Conservation (phyloP, 2,113 vertebrate species). For the Sinocyclocheilus anshuiensis region DNA sequence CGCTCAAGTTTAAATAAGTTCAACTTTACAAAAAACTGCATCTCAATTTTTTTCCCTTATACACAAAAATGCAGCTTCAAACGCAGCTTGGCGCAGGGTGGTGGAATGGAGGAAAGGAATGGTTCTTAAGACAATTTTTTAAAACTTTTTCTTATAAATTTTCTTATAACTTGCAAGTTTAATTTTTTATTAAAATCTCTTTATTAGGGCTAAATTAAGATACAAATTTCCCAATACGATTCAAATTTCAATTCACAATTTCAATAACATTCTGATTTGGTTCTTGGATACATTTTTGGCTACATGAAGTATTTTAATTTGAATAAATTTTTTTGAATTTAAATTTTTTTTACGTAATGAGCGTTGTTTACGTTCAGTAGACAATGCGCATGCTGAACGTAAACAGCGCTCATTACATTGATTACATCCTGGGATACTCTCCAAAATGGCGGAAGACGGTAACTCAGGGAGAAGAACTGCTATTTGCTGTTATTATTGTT, state of each 20-base stretch:
- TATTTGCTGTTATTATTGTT: no score
- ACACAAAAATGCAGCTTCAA: no score
- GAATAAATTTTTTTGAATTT: no score
- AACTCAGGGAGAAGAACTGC: no score
- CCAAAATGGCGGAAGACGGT: no score
- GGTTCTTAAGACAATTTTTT: background rate
- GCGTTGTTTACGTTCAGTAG: no score
- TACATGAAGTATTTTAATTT: background rate
- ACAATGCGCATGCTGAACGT: no score
- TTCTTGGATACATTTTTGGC: background rate
- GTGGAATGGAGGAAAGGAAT: background rate
- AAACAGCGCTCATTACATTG: no score
- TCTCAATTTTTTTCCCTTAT: no score
- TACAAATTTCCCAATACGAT: background rate
- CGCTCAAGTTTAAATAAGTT: background rate
- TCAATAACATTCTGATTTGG: background rate
- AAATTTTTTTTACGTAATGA: no score
- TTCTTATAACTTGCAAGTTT: background rate
- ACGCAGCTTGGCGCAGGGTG: background rate
- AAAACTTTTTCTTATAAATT: no score
- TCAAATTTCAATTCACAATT: background rate
- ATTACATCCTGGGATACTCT: no score
- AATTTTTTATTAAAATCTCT: background rate
- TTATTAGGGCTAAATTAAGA: background rate
- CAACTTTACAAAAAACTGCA: background rate